Evolutionary conservation across 2,113 vertebrate genomes (phyloP).

Genomic region (Corythaeola cristata): DNA sequence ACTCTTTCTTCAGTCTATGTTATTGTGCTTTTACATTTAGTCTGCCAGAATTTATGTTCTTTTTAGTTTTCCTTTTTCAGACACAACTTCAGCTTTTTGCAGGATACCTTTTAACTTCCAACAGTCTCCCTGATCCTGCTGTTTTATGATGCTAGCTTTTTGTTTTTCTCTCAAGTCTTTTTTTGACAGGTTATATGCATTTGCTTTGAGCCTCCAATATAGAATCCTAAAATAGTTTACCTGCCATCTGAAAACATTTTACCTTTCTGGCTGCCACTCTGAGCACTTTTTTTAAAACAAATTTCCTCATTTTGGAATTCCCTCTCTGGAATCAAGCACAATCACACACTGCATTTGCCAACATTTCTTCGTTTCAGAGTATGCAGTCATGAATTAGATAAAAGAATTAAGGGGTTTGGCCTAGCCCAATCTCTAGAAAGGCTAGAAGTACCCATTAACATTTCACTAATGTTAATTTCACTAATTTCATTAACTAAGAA

Average conservation of each 20-base stretch:
- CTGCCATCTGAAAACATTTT: constrained; percentile 53
- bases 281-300: not conserved
- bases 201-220: constrained; percentile 65
- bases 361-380: not conserved
- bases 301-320: constrained; percentile 27
- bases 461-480: not conserved
- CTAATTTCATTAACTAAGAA: not conserved
- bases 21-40: constrained; percentile 59
- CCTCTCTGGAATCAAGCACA: not conserved
- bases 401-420: constrained; percentile 2
- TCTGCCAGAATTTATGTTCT: constrained; percentile 69
- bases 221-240: constrained; percentile 63
- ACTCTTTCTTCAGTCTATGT: constrained; percentile 25
- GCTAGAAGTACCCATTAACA: not conserved
- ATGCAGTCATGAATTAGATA: not conserved
- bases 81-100: constrained; percentile 64
- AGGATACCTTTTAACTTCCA: constrained; percentile 68
- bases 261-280: constrained; percentile 29
- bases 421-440: not conserved
- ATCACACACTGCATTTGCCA: not conserved
- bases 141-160: constrained; percentile 63
- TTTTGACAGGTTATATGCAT: constrained; percentile 69
- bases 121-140: constrained; percentile 63
- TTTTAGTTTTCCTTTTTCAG: constrained; percentile 62
- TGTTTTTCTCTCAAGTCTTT: constrained; percentile 63